A percentile compares a stretch with the other conserved stretches of the same genome.
phyloP scores from a whole-genome alignment of 2,113 vertebrate species.

The Stigmatopora argus region DNA sequence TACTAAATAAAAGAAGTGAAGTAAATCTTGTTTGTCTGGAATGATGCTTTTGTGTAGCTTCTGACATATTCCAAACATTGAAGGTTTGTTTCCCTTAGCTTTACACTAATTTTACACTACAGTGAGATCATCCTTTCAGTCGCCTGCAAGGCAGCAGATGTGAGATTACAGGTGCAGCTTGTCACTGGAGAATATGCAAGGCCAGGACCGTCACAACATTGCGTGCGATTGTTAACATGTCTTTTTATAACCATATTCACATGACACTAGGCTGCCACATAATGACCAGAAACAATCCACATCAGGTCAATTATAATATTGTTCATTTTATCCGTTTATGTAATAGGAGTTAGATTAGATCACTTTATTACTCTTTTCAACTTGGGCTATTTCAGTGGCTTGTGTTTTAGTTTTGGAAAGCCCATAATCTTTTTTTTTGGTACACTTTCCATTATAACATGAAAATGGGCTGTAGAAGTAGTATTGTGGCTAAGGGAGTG shows the following conservation, averaged over 20 bases:
- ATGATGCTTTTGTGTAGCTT: conserved; percentile 14
- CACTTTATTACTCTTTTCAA: neutral
- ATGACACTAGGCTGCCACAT: neutral
- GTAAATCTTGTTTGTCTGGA: neutral
- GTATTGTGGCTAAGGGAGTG: neutral
- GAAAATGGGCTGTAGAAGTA: neutral
- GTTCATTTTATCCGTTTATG: neutral
- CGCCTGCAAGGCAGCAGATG: neutral
- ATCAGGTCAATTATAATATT: neutral
- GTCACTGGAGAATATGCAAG: neutral
- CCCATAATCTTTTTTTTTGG: neutral
- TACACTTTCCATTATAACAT: neutral
- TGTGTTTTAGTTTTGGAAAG: neutral
- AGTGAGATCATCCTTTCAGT: neutral
- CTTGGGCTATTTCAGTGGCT: neutral
- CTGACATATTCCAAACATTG: conserved; percentile 9
- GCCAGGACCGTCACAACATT: neutral
- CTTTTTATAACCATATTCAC: neutral
- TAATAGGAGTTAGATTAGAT: neutral
- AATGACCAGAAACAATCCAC: neutral
- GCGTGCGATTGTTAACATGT: neutral
- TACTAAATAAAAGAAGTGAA: conserved; percentile 20
- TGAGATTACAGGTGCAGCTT: neutral
- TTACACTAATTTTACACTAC: neutral
- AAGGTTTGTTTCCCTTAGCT: conserved; percentile 7